These are phyloP conservation scores for Parus major DNA, from an alignment of 2,113 vertebrate genomes.

Conservation along the genomic window DNA sequence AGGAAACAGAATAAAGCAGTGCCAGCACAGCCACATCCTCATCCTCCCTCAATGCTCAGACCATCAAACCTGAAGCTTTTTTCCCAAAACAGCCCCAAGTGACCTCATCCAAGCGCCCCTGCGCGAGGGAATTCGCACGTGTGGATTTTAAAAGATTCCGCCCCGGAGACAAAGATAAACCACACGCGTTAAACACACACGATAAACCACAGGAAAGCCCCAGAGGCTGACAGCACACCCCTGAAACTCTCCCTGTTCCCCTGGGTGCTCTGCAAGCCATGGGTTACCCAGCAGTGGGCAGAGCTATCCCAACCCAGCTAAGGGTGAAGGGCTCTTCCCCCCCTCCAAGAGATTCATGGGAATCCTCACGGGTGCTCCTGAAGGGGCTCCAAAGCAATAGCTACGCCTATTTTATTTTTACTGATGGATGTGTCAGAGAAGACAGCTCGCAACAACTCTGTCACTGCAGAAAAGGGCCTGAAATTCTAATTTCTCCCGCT, in stretches of 20 bases:
- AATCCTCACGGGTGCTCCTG: fast-evolving
- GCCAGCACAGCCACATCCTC: background rate
- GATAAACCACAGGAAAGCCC: background rate
- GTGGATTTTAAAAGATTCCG: background rate
- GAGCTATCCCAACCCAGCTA: background rate
- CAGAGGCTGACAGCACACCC: background rate
- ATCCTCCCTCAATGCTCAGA: fast-evolving
- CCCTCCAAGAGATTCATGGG: background rate
- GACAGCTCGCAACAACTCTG: background rate
- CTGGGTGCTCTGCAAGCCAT: background rate
- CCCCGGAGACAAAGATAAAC: fast-evolving
- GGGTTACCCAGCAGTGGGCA: too few relatives aligned
- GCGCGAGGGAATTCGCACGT: fast-evolving
- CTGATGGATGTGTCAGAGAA: background rate
- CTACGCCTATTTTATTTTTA: background rate
- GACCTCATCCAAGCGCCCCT: background rate
- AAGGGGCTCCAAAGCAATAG: background rate
- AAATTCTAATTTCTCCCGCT: background rate
- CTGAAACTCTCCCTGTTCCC: fast-evolving
- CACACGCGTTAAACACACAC: fast-evolving
- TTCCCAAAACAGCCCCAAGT: background rate
- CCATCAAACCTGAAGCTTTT: background rate
- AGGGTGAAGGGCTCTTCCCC: background rate
- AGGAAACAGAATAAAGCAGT: background rate
- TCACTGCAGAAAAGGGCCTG: background rate